Evolutionary conservation across 1,140 invertebrate genomes (phyloP).

Genomic region (Polyergus mexicanus): DNA sequence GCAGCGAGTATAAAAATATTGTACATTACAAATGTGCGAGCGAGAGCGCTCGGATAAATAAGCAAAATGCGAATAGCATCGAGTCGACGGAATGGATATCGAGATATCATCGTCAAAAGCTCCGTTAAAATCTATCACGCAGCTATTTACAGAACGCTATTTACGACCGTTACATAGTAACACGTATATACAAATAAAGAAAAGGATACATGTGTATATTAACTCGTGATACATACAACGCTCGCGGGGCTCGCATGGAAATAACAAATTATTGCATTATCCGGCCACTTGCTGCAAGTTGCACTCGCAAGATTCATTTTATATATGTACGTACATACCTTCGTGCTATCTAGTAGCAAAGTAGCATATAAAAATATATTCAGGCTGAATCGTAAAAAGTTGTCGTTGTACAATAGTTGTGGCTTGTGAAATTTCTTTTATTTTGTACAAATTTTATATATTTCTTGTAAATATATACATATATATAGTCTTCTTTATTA

Average conservation of each 20-base stretch:
- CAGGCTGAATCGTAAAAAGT: too few species aligned
- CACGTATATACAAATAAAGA: constrained; percentile 8
- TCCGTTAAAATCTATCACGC: not conserved
- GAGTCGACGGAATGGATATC: constrained; percentile 74
- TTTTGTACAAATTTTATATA: too few species aligned
- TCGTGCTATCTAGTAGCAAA: not conserved
- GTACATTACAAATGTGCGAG: constrained; percentile 71
- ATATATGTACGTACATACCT: not conserved
- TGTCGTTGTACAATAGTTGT: too few species aligned
- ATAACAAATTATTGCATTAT: constrained; percentile 77
- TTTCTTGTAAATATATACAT: too few species aligned
- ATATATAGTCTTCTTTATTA: too few species aligned
- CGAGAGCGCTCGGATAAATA: not conserved
- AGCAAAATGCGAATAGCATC: constrained; percentile 56
- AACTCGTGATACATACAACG: not conserved
- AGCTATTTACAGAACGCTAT: constrained; percentile 45
- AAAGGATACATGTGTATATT: constrained; percentile 20
- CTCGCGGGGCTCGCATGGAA: not conserved
- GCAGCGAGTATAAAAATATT: constrained; percentile 81
- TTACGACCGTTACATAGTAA: constrained; percentile 15
- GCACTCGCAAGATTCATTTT: not conserved
- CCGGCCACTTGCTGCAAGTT: constrained; percentile 56
- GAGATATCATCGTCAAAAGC: constrained; percentile 53
- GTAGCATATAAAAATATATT: not conserved
- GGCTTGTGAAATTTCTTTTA: too few species aligned